Evolutionary conservation across 2,888 invertebrate species (phyloP).

Genomic region (Pantelozetes paolii): DNA sequence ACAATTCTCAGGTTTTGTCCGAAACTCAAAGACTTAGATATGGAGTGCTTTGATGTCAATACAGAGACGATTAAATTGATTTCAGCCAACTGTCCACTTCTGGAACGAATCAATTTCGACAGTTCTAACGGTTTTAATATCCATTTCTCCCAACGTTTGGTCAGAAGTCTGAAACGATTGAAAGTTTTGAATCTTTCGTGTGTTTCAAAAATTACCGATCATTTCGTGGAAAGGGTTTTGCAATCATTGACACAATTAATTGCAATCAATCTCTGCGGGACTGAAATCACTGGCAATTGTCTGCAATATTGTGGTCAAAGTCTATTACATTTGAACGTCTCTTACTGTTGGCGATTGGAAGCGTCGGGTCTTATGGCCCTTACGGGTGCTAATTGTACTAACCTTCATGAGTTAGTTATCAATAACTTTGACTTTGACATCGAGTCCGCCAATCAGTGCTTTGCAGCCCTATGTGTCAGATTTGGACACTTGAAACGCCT

Average conservation of each 20-base stretch:
- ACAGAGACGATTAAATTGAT: background rate
- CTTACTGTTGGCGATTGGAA: constrained; percentile 23
- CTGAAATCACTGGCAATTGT: constrained; percentile 20
- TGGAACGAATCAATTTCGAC: constrained; percentile 34
- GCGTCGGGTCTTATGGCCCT: constrained; percentile 1
- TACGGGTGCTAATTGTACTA: background rate
- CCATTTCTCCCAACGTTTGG: background rate
- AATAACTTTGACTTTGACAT: constrained; percentile 13
- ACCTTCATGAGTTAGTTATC: background rate
- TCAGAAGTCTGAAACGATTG: background rate
- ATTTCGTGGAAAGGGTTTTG: background rate
- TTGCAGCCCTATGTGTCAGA: background rate
- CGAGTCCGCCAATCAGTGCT: background rate
- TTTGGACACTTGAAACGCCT: constrained; percentile 8
- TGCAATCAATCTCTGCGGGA: constrained; percentile 31
- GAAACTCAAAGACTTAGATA: constrained; percentile 6
- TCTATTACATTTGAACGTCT: background rate
- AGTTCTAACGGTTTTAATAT: constrained; percentile 15
- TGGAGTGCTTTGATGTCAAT: constrained; percentile 31
- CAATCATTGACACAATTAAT: background rate
- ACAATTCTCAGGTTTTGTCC: background rate
- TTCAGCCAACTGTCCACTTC: background rate
- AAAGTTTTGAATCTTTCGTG: constrained; percentile 19
- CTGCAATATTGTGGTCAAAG: background rate
- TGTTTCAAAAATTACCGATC: background rate